A percentile compares a stretch with the other conserved stretches of the same genome.
Evolutionary conservation across 1,140 invertebrate genomes (phyloP).

Genomic region (Drosophila athabasca): DNA sequence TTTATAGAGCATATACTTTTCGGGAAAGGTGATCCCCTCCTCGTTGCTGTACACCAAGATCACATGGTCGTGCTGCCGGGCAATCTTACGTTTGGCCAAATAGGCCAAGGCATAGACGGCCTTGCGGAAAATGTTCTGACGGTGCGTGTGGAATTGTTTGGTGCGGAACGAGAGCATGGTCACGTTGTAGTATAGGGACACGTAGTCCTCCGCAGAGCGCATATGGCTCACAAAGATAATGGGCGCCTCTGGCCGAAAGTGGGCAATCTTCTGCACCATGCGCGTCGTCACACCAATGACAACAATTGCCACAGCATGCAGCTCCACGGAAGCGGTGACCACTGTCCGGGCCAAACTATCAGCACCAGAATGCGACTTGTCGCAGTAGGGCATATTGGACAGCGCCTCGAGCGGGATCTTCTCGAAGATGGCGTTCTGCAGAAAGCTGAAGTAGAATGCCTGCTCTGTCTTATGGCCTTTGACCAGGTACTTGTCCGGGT

Average conservation of each 20-base stretch:
- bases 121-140: conserved; percentile 42
- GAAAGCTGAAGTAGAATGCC: conserved; percentile 45
- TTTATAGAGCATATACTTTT: conserved; percentile 71
- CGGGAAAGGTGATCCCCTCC: conserved; percentile 50
- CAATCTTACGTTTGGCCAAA: conserved; percentile 38
- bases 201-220: conserved; percentile 68
- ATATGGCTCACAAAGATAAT: conserved; percentile 71
- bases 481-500: conserved; percentile 73
- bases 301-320: conserved; percentile 60
- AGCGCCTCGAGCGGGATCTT: conserved; percentile 45
- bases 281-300: conserved; percentile 63
- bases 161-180: conserved; percentile 61
- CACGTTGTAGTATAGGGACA: conserved; percentile 65
- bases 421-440: conserved; percentile 61
- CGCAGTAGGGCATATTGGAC: conserved; percentile 51
- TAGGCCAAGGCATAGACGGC: conserved; percentile 59
- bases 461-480: conserved; percentile 4
- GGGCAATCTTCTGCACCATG: conserved; percentile 75
- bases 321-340: conserved; percentile 62
- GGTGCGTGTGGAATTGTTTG: conserved; percentile 24
- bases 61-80: conserved; percentile 44
- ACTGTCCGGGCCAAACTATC: conserved; percentile 61
- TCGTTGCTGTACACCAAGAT: conserved; percentile 63
- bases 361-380: conserved; percentile 66
- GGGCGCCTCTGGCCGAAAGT: conserved; percentile 62